Evolutionary conservation across 2,113 vertebrate genomes (phyloP).

Genomic region (Tylochromis polylepis): DNA sequence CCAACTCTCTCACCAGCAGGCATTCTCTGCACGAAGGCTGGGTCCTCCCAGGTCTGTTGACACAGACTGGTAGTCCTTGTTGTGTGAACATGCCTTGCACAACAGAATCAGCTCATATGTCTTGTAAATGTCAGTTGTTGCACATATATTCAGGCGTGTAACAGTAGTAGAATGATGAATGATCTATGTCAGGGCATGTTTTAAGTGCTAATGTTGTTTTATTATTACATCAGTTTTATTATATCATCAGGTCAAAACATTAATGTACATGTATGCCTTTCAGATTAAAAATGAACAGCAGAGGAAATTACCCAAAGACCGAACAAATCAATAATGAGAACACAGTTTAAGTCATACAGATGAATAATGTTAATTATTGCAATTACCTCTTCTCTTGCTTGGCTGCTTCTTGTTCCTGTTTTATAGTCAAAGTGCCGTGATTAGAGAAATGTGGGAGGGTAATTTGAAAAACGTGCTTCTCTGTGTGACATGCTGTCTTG

Average conservation of each 20-base stretch:
- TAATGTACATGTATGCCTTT: background rate
- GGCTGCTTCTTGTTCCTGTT: background rate
- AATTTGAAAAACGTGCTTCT: background rate
- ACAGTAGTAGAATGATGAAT: background rate
- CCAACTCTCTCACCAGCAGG: background rate
- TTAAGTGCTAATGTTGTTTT: background rate
- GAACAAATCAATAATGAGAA: background rate
- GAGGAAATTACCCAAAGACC: background rate
- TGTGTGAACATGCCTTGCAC: background rate
- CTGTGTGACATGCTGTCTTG: background rate
- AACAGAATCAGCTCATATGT: background rate
- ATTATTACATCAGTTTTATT: background rate
- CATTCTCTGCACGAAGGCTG: background rate
- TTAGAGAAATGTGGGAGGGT: background rate
- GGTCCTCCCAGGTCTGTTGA: background rate
- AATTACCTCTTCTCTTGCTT: background rate
- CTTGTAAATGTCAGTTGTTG: background rate
- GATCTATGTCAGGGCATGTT: background rate
- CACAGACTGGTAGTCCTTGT: background rate
- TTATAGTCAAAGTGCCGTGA: background rate
- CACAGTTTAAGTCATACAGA: background rate
- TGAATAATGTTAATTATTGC: background rate
- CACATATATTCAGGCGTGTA: background rate
- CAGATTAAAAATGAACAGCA: background rate
- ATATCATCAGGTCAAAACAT: background rate